Evolutionary conservation across 2,113 vertebrate genomes (phyloP).

Genomic region (Triplophysa dalaica): DNA sequence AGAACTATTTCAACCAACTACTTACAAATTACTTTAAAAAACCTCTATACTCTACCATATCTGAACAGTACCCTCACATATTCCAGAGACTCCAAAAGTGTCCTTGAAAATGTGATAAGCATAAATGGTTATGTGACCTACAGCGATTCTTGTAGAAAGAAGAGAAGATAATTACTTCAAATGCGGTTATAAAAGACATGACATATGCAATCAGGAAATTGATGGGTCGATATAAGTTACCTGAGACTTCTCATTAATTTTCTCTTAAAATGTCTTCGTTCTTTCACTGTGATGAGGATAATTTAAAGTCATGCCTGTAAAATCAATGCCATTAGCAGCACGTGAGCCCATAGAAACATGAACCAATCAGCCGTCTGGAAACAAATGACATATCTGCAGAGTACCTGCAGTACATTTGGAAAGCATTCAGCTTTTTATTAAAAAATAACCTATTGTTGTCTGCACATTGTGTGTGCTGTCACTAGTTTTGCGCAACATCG

Average conservation of each 20-base stretch:
- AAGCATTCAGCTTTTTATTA: not conserved
- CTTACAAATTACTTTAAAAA: slow-evolving; percentile 18
- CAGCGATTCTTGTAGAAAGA: not conserved
- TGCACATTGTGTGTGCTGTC: not conserved
- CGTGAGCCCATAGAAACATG: not conserved
- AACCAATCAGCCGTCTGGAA: not conserved
- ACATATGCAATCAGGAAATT: slow-evolving; percentile 53
- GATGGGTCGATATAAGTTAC: slow-evolving; percentile 59
- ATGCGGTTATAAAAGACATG: slow-evolving; percentile 50
- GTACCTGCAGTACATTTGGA: not conserved
- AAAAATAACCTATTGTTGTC: not conserved
- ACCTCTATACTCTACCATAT: not conserved
- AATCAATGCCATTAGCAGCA: slow-evolving; percentile 23
- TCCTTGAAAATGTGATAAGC: slow-evolving; percentile 51
- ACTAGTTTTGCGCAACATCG: not conserved
- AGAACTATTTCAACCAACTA: too few relatives aligned
- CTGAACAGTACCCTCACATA: slow-evolving; percentile 32
- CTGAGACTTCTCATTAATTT: slow-evolving; percentile 50
- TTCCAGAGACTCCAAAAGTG: slow-evolving; percentile 41
- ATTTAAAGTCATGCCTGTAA: slow-evolving; percentile 45
- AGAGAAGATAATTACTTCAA: slow-evolving; percentile 56
- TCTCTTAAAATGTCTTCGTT: slow-evolving; percentile 51
- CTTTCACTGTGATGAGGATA: slow-evolving; percentile 59
- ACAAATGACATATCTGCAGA: slow-evolving; percentile 9
- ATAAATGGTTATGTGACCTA: not conserved